These are phyloP conservation scores for Lepisosteus osseus DNA, from an alignment of 2,113 vertebrate species.

Conservation along the genomic window DNA sequence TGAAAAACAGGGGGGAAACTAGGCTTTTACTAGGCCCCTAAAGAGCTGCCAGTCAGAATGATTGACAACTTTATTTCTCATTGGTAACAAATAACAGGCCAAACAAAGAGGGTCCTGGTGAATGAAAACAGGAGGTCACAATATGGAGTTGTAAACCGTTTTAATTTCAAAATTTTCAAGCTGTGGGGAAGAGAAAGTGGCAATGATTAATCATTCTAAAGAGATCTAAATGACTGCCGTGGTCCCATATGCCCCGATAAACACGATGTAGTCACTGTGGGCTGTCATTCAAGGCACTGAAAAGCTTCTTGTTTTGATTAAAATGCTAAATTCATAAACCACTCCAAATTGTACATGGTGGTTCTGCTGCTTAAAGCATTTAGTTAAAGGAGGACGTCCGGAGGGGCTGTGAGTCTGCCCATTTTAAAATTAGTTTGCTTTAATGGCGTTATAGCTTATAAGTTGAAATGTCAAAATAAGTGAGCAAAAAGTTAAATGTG, in stretches of 20 bases:
- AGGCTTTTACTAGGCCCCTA: not conserved
- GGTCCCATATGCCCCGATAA: not conserved
- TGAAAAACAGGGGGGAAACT: not conserved
- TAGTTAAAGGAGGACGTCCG: not conserved
- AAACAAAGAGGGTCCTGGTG: not conserved
- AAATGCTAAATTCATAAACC: conserved; percentile 1
- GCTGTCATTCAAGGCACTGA: not conserved
- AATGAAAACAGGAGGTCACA: not conserved
- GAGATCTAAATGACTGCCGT: not conserved
- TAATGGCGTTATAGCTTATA: no score
- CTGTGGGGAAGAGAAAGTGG: not conserved
- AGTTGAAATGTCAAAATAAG: no score
- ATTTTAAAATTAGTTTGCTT: no score
- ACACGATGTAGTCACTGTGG: not conserved
- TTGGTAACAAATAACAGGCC: not conserved
- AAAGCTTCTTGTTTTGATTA: not conserved
- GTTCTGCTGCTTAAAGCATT: not conserved
- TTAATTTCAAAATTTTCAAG: not conserved
- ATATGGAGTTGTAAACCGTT: conserved; percentile 6
- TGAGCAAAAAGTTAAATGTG: no score
- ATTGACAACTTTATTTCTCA: conserved; percentile 3
- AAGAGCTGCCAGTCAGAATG: not conserved
- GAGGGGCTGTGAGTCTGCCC: not conserved
- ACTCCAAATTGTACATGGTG: not conserved
- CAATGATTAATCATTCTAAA: not conserved